Evolutionary conservation across 2,888 invertebrate species (phyloP), one percentile per base, ranked within the genome.

Genomic region (Pollenia angustigena): DNA sequence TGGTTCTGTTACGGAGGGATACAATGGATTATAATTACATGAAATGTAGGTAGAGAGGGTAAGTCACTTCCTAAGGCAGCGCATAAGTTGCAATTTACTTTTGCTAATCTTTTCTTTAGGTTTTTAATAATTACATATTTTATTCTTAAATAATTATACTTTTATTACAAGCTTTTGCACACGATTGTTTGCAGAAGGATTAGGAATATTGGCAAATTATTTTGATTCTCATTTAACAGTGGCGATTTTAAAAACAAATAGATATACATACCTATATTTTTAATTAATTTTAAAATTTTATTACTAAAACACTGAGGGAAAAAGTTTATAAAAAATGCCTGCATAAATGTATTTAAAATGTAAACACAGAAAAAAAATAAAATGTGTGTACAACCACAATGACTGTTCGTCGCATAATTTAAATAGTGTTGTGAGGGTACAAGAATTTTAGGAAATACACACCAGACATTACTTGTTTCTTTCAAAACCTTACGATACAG

Each of bases 41-140:
- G 8, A 54, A 40, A 18, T 71, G 54, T 16, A 4, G 40, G 16
- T 12, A 42, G 69, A n/a, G 11, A 52, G 12, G 8, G 66, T 16
- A 78, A 72, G 42, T 11, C 48, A 54, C 32, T 48, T 46, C 42
- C 14, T 46, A 16, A n/a, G 12, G 64, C 56, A 75, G 69, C 69
- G 62, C 71, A 62, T 76, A 40, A 46, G 46, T 23, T 52, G 60
- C 62, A 74, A 60, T 68, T 64, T 32, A 60, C 56, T 23, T 50
- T 78, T 62, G 72, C 52, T 58, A 85, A 81, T 75, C 76, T 54
- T 81, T 60, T 80, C 54, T 69, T 74, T 50, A 68, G 48, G 42
- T 44, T 40, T 81, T 62, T 48, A 40, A 12, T 66, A 81, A 81
- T 85, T 62, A 32, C 4, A 32, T 32, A 32, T 32, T 6, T 32